A percentile compares a stretch with the other conserved stretches of the same genome.
phyloP scores from a whole-genome alignment of 2,888 invertebrate genomes.

The Epicampocera succincta region DNA sequence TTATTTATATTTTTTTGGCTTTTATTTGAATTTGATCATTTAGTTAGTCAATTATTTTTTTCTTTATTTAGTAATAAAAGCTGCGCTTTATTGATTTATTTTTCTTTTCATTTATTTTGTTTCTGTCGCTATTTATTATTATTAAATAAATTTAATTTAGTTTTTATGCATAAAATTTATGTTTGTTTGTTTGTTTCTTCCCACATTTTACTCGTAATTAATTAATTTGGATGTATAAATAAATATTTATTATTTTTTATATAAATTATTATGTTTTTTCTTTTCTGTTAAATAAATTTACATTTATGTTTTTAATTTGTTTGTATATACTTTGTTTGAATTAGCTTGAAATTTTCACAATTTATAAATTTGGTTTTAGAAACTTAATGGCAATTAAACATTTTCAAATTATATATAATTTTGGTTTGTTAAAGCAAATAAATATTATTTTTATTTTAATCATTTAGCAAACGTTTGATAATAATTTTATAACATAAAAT shows the following conservation, averaged over 20 bases:
- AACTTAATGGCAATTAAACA: background rate
- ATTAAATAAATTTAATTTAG: conserved; percentile 28
- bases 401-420: background rate
- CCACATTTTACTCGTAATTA: background rate
- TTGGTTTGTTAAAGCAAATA: too few species aligned
- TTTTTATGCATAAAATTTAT: conserved; percentile 48
- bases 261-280: conserved; percentile 54
- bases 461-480: too few species aligned
- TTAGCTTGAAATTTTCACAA: too few species aligned
- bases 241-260: conserved; percentile 48
- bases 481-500: conserved; percentile 28
- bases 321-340: too few species aligned
- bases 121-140: conserved; percentile 52
- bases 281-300: background rate
- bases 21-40: conserved; percentile 9
- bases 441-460: too few species aligned
- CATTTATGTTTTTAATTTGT: too few species aligned
- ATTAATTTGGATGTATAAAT: background rate
- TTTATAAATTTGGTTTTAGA: too few species aligned
- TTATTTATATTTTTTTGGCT: conserved; percentile 46
- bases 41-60: too few species aligned
- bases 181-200: conserved; percentile 41
- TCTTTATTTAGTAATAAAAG: conserved; percentile 59
- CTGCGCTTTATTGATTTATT: conserved; percentile 57
- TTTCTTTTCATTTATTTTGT: conserved; percentile 39